phyloP scores from a whole-genome alignment of 1,140 invertebrate genomes.

The Aphis gossypii region DNA sequence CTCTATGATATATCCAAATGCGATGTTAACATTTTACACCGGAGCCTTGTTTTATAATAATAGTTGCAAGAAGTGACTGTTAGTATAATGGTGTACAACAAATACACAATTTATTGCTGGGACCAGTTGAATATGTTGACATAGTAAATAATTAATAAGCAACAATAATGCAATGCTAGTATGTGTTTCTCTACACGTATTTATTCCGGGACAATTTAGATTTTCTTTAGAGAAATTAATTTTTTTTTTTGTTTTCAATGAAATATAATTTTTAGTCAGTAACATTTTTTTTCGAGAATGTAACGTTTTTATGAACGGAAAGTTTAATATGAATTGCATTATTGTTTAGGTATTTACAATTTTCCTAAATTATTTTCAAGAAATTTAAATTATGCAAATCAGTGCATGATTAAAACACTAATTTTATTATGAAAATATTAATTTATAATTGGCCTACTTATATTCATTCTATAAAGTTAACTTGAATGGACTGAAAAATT shows the following conservation, averaged over 20 bases:
- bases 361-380: neutral
- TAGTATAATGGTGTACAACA: neutral
- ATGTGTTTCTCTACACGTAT: neutral
- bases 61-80: neutral
- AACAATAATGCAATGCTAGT: neutral
- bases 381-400: neutral
- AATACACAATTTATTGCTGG: neutral
- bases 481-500: too few species aligned
- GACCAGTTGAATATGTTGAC: slow-evolving; percentile 6
- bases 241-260: neutral
- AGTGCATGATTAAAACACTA: neutral
- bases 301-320: neutral
- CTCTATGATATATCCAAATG: neutral
- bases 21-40: neutral
- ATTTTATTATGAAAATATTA: neutral
- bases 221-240: too few species aligned
- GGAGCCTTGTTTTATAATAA: neutral
- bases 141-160: neutral
- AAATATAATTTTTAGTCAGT: neutral
- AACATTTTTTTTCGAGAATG: neutral
- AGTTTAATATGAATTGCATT: neutral
- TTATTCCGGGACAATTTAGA: neutral
- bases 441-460: too few species aligned
- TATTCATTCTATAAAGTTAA: neutral
- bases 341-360: neutral